Conservation (phyloP, 2,113 vertebrate species). For the Sceloporus tristichus region DNA sequence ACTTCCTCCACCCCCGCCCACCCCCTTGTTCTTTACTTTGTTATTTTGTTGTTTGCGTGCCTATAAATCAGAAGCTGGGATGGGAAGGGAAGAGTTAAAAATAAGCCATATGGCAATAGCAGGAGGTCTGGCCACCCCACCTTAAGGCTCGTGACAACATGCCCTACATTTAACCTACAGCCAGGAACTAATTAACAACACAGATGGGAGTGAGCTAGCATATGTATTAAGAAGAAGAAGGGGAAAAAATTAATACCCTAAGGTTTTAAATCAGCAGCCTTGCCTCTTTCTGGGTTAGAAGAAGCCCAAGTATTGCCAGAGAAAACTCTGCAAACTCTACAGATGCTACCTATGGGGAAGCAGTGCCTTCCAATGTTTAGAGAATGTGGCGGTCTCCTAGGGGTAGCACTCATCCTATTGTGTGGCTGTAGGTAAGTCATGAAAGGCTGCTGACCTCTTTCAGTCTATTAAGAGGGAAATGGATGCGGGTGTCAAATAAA, state of each 20-base stretch:
- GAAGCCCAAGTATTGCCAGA: constrained; percentile 26
- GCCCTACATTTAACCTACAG: constrained; percentile 74
- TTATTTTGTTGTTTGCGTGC: constrained; percentile 25
- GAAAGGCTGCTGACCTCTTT: constrained; percentile 14
- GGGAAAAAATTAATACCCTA: constrained; percentile 44
- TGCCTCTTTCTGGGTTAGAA: constrained; percentile 57
- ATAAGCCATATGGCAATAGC: constrained; percentile 68
- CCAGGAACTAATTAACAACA: constrained; percentile 73
- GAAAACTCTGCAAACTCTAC: constrained; percentile 42
- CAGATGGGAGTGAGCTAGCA: constrained; percentile 72
- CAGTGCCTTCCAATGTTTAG: constrained; percentile 34
- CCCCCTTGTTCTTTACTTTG: constrained; percentile 24
- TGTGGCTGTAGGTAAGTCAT: neutral
- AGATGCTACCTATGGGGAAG: neutral
- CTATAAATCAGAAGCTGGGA: constrained; percentile 50
- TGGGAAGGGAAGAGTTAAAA: constrained; percentile 52
- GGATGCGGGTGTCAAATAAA: neutral
- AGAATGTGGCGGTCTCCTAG: neutral
- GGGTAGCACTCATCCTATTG: neutral
- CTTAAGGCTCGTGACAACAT: constrained; percentile 69
- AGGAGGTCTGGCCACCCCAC: constrained; percentile 70
- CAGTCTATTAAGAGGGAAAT: neutral
- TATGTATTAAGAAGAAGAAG: constrained; percentile 54
- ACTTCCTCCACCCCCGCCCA: neutral
- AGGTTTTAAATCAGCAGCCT: constrained; percentile 66